Conservation (phyloP, 2,888 invertebrate species). For the Drosophila quasianomalipes region DNA sequence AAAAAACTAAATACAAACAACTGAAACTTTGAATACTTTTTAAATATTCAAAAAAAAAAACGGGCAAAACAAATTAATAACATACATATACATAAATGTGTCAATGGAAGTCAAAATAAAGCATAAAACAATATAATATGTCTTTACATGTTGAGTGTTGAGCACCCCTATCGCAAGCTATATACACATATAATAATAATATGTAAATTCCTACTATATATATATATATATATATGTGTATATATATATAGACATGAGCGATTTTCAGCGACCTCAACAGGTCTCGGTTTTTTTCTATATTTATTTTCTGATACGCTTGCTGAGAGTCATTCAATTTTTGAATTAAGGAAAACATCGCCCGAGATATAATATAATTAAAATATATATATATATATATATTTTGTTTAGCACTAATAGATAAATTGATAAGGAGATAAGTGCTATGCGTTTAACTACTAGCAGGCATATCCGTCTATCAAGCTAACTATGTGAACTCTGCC, state of each 20-base stretch:
- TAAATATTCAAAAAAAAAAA: constrained; percentile 51
- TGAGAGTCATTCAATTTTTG: no score
- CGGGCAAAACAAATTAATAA: constrained; percentile 44
- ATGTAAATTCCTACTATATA: background rate
- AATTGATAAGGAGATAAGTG: background rate
- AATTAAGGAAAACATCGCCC: background rate
- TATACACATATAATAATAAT: background rate
- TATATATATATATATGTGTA: background rate
- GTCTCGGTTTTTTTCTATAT: constrained; percentile 20
- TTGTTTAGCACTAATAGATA: background rate
- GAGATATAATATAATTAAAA: no score
- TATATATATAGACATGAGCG: constrained; percentile 4
- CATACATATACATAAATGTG: constrained; percentile 78
- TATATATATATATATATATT: background rate
- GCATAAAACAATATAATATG: constrained; percentile 48
- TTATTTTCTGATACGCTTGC: background rate
- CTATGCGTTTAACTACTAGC: background rate
- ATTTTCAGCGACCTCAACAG: constrained; percentile 44
- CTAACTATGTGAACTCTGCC: background rate
- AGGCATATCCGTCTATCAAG: background rate
- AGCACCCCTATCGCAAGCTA: constrained; percentile 21
- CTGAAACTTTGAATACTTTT: constrained; percentile 75
- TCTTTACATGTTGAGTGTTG: constrained; percentile 18
- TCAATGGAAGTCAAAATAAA: constrained; percentile 81
- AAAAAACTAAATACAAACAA: constrained; percentile 28